Conservation (phyloP, 2,888 invertebrate species). For the Rapana venosa region DNA sequence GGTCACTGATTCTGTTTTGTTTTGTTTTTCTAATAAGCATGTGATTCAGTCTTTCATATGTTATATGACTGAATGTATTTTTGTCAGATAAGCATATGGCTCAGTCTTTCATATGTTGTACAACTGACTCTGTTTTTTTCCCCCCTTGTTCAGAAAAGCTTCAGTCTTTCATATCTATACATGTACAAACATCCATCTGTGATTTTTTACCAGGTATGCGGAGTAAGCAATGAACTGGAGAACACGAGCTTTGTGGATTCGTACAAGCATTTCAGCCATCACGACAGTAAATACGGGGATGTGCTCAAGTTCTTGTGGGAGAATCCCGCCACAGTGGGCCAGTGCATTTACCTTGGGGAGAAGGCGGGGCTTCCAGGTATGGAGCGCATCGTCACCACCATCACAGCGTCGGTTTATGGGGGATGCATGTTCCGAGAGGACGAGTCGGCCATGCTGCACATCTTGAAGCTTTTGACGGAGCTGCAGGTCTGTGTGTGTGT, state of each 20-base stretch:
- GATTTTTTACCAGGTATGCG: conserved; percentile 31
- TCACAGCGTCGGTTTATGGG: conserved; percentile 81
- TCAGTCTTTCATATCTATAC: no score
- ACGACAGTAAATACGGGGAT: conserved; percentile 85
- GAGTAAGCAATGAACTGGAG: conserved; percentile 83
- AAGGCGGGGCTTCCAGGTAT: conserved; percentile 76
- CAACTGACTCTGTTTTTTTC: no score
- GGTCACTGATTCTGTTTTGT: no score
- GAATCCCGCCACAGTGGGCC: conserved; percentile 85
- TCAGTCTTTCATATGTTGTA: no score
- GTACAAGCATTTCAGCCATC: conserved; percentile 79
- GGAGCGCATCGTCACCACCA: conserved; percentile 55
- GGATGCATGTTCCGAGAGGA: conserved; percentile 88
- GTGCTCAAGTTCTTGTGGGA: conserved; percentile 85
- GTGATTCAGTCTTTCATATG: no score
- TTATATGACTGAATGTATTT: no score
- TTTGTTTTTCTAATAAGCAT: no score
- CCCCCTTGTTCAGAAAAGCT: no score
- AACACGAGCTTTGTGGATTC: conserved; percentile 67
- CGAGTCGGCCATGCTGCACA: conserved; percentile 80
- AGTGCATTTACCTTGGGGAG: conserved; percentile 83
- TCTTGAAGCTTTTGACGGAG: conserved; percentile 82
- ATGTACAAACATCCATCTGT: no score
- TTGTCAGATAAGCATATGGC: no score
- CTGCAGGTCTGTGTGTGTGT: conserved; percentile 82